Evolutionary conservation across 2,888 invertebrate genomes (phyloP), one percentile per base, ranked within the genome.

Genomic region (Gymnocheta viridis): DNA sequence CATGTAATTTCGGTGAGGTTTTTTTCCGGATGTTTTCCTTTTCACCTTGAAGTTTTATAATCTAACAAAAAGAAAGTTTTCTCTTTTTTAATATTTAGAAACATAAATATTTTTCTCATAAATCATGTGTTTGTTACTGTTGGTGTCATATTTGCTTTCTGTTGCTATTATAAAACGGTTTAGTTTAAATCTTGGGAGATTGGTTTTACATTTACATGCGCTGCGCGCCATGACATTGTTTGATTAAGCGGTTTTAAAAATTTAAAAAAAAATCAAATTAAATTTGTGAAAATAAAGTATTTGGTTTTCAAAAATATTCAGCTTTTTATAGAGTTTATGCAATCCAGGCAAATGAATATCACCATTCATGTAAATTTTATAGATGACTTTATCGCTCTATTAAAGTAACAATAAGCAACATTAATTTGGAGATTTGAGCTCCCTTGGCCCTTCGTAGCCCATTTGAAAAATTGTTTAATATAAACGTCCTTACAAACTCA

Each of bases 1-100:
- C 47, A 49, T 17, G 35, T 38, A 58, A 24, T 67, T 56, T 38
- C 19, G 27, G 9, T n/a, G n/a, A n/a, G 22, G 35, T 35, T 5
- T 35, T 35, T 35, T 35, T 35, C 7, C 35, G 24, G n/a, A 27
- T 38, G 49, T 22, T 58, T 19, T 22, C n/a, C 9, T 14, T 41
- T 60, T 74, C 56, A 62, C 76, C 54, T 69, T 32, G 44, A 76
- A 51, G 69, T 76, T 76, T 76, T 82, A 70, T 70, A 14, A 70
- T 56, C 19, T 29, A 56, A 69, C 24, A 51, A 29, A 51, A 17
- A 9, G 0, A 51, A 12, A n/a, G n/a, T n/a, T n/a, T n/a, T n/a
- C n/a, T n/a, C n/a, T 12, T 60, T 24, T 66, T 47, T 64, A 27
- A 27, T 27, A 27, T 56, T 64, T 19, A 14, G 56, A 58, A 38